Percentiles rank a stretch among this genome's conserved stretches.
Conservation (phyloP, 2,888 invertebrate species). For the Athalia cordata region DNA sequence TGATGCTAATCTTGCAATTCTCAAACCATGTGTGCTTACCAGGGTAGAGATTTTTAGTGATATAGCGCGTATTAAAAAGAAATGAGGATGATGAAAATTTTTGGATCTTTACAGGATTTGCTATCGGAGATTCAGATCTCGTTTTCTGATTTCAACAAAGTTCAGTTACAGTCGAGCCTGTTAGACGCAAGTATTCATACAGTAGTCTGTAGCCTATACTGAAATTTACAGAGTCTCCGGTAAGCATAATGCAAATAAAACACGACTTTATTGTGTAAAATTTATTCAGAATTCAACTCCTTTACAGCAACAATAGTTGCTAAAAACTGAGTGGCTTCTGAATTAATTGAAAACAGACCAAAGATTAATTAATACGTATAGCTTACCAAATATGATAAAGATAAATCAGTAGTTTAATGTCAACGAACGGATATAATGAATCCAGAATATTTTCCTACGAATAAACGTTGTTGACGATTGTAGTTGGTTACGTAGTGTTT, state of each 20-base stretch:
- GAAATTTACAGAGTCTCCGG: too few species aligned
- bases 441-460: conserved; percentile 39
- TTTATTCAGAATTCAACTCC: conserved; percentile 10
- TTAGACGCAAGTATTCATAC: too few species aligned
- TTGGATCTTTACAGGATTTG: background rate
- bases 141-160: background rate
- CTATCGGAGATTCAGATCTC: background rate
- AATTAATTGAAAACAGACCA: conserved; percentile 40
- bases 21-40: conserved; percentile 17
- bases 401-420: conserved; percentile 30
- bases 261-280: conserved; percentile 16
- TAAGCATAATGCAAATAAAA: too few species aligned
- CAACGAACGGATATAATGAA: conserved; percentile 5
- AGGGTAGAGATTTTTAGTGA: conserved; percentile 11
- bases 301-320: background rate
- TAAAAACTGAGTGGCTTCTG: background rate
- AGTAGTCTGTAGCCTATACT: too few species aligned
- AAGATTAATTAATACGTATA: conserved; percentile 29
- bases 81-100: background rate
- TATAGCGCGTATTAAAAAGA: background rate
- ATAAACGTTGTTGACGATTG: conserved; percentile 22
- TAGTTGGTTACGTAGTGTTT: conserved; percentile 32
- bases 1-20: background rate
- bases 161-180: too few species aligned
- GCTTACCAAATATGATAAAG: conserved; percentile 28